Percentiles rank a stretch among this genome's conserved stretches.
These are phyloP conservation scores for Erythrolamprus reginae DNA, from an alignment of 2,113 vertebrate genomes.

Conservation along the genomic window DNA sequence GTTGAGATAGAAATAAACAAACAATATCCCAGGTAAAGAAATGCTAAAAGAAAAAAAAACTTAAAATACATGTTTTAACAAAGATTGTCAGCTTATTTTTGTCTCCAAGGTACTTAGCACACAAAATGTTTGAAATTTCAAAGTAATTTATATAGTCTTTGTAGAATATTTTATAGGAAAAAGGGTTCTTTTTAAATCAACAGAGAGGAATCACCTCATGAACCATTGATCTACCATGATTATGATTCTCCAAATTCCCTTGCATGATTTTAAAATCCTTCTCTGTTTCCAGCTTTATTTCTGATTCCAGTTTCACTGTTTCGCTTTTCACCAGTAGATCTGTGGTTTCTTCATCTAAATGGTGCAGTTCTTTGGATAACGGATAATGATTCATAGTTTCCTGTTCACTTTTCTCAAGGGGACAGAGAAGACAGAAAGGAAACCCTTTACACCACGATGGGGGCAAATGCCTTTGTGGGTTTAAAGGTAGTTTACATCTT, in stretches of 20 bases:
- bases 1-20: not conserved
- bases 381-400: constrained; percentile 12
- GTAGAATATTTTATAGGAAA: not conserved
- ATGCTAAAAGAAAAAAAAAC: not conserved
- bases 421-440: constrained; percentile 70
- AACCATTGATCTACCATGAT: not conserved
- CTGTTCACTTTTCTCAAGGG: constrained; percentile 9
- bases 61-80: not conserved
- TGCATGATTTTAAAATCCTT: not conserved
- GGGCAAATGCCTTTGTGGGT: constrained; percentile 48
- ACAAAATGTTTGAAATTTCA: not conserved
- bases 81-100: not conserved
- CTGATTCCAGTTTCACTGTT: not conserved
- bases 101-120: not conserved
- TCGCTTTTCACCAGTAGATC: constrained; percentile 56
- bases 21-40: not conserved
- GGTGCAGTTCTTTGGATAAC: not conserved
- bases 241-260: not conserved
- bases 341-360: constrained; percentile 54
- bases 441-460: constrained; percentile 43
- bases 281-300: not conserved
- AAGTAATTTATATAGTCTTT: fast-evolving
- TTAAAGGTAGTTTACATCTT: constrained; percentile 50
- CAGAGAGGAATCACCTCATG: not conserved
- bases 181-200: not conserved